Evolutionary conservation across 2,888 invertebrate genomes (phyloP).

Genomic region (Perdita meconis): DNA sequence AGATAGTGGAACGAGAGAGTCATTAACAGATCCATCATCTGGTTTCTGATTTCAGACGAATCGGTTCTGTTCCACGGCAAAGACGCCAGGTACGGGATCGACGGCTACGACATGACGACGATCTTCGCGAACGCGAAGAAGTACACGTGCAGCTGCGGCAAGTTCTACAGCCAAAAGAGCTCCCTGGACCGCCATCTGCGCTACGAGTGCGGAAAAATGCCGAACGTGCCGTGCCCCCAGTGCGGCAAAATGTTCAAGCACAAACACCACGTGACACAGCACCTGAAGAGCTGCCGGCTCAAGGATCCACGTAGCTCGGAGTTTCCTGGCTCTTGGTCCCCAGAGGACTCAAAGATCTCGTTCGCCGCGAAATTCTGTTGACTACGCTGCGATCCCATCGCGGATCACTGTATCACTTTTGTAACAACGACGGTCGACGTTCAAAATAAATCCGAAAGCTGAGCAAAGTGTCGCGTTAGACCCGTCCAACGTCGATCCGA

Average conservation of each 20-base stretch:
- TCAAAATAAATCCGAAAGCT: constrained; percentile 9
- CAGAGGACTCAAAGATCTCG: neutral
- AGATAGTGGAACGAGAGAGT: neutral
- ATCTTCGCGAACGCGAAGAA: constrained; percentile 18
- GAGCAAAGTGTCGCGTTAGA: neutral
- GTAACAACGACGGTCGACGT: neutral
- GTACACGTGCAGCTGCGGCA: constrained; percentile 75
- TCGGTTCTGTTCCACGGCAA: constrained; percentile 20
- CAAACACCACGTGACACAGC: constrained; percentile 73
- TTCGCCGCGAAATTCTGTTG: neutral
- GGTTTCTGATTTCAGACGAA: constrained; percentile 52
- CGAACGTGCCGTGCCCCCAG: constrained; percentile 81
- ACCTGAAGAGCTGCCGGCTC: constrained; percentile 65
- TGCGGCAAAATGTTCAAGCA: constrained; percentile 80
- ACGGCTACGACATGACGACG: constrained; percentile 12
- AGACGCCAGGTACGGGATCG: neutral
- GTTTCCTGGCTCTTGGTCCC: constrained; percentile 7
- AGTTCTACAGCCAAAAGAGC: constrained; percentile 78
- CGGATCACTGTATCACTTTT: constrained; percentile 16
- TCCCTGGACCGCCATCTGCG: constrained; percentile 80
- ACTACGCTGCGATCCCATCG: no score
- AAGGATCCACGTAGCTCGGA: constrained; percentile 21
- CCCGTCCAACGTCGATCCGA: neutral
- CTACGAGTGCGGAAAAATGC: constrained; percentile 83
- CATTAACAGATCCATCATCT: constrained; percentile 18